Evolutionary conservation across 2,797 vertebrate species (phyloP).

Genomic region (Enteromius afrohamiltoni): DNA sequence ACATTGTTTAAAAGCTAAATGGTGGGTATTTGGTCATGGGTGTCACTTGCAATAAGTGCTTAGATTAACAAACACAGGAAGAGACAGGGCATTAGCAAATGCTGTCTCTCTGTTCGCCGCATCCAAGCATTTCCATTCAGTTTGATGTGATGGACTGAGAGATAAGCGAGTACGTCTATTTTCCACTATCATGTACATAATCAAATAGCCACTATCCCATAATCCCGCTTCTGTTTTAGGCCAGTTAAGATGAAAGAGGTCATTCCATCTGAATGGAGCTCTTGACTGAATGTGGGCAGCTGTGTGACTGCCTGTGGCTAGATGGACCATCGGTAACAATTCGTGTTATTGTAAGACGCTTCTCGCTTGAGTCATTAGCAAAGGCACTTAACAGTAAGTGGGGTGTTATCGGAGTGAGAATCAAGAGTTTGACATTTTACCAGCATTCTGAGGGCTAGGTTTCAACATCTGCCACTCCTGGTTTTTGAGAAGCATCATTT

Average conservation of each 20-base stretch:
- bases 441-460: background rate
- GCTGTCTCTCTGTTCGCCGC: slow-evolving; percentile 1
- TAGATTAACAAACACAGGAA: slow-evolving; percentile 31
- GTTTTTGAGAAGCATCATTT: background rate
- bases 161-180: background rate
- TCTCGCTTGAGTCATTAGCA: slow-evolving; percentile 10
- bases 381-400: slow-evolving; percentile 29
- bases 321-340: slow-evolving; percentile 36
- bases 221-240: slow-evolving; percentile 27
- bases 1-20: slow-evolving; percentile 26
- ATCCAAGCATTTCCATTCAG: slow-evolving; percentile 22
- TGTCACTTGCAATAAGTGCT: slow-evolving; percentile 41
- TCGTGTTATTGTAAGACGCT: slow-evolving; percentile 16
- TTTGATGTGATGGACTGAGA: background rate
- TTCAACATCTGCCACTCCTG: background rate
- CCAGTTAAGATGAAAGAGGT: slow-evolving; percentile 21
- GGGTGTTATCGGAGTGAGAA: background rate
- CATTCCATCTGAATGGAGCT: slow-evolving; percentile 27
- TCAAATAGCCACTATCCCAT: slow-evolving; percentile 7
- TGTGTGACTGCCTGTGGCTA: slow-evolving; percentile 19
- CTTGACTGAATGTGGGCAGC: slow-evolving; percentile 28
- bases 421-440: background rate
- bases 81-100: slow-evolving; percentile 14
- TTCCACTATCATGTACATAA: slow-evolving; percentile 25
- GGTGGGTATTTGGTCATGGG: slow-evolving; percentile 1